Base-by-base conservation (phyloP, 2,797 vertebrate genomes). In the Meda fulgida region DNA sequence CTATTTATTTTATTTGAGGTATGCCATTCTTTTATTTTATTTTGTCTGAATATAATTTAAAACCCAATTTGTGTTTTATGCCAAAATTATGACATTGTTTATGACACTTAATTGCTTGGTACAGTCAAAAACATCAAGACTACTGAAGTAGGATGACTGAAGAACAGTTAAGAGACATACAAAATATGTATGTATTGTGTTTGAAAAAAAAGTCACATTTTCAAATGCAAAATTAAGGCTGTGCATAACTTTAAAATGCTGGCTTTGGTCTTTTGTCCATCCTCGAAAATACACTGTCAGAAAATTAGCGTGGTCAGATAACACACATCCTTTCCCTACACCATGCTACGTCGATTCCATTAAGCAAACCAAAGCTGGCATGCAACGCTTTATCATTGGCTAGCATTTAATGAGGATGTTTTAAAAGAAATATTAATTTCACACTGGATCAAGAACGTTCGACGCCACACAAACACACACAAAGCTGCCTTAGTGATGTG, bases 361-460 rank as follows among this genome's bases (percentile, higher is more conserved):
- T 70, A 34, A 63, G n/a, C 5, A 48, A 43, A 67, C 48, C 23
- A 67, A 80, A 77, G 51, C 75, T 78, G 73, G n/a, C 18, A 53
- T 36, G 66, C 66, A 70, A 46, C 7, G 36, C 81, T 83, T 70
- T 46, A 58, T 85, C 84, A 26, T 29, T 81, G 80, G 40, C 77
- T 78, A 36, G 51, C 69, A 55, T 78, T 69, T 81, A 78, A 80
- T 75, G 69, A 85, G 69, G 86, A 76, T 75, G 85, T 87, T 90
- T 86, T 66, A 69, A 60, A 82, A 76, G 34, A 78, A 86, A 71
- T 34, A 77, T 87, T 85, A 16, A 90, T 92, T 91, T 90, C 83
- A 87, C 83, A 88, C 65, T 77, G 85, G 43, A 53, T 78, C 34
- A 83, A 69, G 26, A 76, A 51, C 3, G 9, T 5, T 43, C 3